Conservation (phyloP, 1,140 invertebrate species). For the Asbolus verrucosus region DNA sequence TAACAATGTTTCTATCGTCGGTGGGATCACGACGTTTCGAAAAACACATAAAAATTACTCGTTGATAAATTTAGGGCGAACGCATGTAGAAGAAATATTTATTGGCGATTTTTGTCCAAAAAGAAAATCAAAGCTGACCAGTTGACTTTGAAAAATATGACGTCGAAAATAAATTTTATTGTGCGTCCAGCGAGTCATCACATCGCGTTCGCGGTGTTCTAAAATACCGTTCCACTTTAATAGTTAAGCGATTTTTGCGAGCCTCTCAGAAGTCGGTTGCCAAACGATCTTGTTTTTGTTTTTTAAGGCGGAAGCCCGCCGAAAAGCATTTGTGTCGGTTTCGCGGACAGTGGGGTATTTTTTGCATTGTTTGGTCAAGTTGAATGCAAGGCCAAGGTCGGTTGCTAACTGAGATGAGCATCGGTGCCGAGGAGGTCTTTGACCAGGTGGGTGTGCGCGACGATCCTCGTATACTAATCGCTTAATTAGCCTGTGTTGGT, state of each 20-base stretch:
- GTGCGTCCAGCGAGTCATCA: constrained; percentile 4
- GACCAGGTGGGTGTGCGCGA: constrained; percentile 27
- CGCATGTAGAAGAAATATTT: no score
- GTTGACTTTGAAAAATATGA: no score
- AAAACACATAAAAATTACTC: neutral
- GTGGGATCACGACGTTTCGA: neutral
- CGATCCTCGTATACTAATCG: constrained; percentile 16
- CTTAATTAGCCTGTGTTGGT: constrained; percentile 23
- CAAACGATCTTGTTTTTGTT: constrained; percentile 5
- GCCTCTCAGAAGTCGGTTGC: constrained; percentile 2
- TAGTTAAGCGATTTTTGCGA: neutral
- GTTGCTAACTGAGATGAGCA: constrained; percentile 9
- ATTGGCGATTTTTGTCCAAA: neutral
- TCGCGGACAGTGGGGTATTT: neutral
- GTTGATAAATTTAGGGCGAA: constrained; percentile 17
- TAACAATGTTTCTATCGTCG: constrained; percentile 3
- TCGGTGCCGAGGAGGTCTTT: constrained; percentile 18
- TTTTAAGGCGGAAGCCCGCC: neutral
- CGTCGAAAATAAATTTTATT: constrained; percentile 4
- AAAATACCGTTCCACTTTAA: constrained; percentile 4
- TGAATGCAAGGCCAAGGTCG: constrained; percentile 43
- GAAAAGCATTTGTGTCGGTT: neutral
- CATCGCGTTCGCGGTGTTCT: neutral
- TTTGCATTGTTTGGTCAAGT: constrained; percentile 43
- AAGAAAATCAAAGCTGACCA: neutral